phyloP scores from a whole-genome alignment of 2,797 vertebrate species.

The Phataginus tricuspis region DNA sequence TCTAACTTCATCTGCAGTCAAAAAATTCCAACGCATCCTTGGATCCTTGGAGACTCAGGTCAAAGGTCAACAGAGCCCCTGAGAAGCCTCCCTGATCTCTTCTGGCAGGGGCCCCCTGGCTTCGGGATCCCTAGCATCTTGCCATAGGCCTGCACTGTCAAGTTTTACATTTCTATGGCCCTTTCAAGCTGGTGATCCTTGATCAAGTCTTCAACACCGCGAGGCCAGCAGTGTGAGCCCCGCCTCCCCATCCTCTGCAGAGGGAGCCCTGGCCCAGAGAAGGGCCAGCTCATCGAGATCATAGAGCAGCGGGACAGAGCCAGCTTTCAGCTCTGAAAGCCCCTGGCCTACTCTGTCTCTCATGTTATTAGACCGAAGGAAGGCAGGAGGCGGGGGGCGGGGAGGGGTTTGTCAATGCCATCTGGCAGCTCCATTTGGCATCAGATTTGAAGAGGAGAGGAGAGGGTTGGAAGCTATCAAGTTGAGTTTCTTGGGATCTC shows the following conservation, averaged over 20 bases:
- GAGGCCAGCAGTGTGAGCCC: neutral
- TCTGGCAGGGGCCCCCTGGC: too few relatives aligned
- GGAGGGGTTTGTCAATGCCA: too few relatives aligned
- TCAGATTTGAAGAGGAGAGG: neutral
- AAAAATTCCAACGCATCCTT: neutral
- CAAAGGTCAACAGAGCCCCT: neutral
- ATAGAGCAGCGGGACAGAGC: accelerated
- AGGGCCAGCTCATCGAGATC: neutral
- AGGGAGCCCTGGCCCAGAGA: neutral
- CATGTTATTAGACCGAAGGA: too few relatives aligned
- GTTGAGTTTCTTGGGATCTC: neutral
- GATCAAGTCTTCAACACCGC: accelerated
- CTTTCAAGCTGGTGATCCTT: neutral
- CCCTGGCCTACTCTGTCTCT: neutral
- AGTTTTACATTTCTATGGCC: neutral
- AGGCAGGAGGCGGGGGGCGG: too few relatives aligned
- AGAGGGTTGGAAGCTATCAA: neutral
- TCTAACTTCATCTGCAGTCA: neutral
- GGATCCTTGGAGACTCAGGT: neutral
- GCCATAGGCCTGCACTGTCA: neutral
- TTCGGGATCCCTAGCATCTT: neutral
- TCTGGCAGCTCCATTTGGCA: neutral
- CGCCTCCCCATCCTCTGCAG: neutral
- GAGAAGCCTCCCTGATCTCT: neutral
- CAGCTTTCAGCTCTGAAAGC: neutral